A percentile compares a stretch with the other conserved stretches of the same genome.
These are phyloP conservation scores for Amniataba percoides DNA, from an alignment of 2,797 vertebrate species.

Conservation along the genomic window DNA sequence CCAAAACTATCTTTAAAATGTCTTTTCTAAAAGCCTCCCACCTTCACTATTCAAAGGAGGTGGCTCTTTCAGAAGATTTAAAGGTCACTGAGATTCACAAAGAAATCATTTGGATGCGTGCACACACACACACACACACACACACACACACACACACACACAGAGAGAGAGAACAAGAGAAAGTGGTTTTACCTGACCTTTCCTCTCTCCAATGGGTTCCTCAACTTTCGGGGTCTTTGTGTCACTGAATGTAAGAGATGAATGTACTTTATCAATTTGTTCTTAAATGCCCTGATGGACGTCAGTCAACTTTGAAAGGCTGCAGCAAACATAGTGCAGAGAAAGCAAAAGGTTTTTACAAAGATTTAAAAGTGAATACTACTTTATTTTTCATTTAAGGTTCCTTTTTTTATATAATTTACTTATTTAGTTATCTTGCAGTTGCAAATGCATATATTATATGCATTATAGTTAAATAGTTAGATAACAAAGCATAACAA, in stretches of 20 bases:
- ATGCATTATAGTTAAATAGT: no score
- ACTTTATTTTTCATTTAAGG: no score
- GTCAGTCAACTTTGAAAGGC: background rate
- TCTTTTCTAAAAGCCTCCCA: constrained; percentile 42
- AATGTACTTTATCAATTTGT: no score
- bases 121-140: background rate
- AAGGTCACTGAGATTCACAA: constrained; percentile 75
- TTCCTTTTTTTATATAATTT: no score
- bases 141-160: constrained; percentile 1
- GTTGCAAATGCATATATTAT: no score
- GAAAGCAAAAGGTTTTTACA: background rate
- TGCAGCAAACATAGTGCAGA: background rate
- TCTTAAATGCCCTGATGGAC: background rate
- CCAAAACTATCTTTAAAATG: constrained; percentile 42
- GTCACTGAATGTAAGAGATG: constrained; percentile 1
- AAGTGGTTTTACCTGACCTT: constrained; percentile 56
- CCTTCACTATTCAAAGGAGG: constrained; percentile 38
- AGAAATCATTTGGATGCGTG: constrained; percentile 44
- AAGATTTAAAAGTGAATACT: background rate
- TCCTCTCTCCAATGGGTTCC: constrained; percentile 34
- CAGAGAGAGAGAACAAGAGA: constrained; percentile 21
- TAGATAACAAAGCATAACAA: no score
- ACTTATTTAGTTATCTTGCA: no score
- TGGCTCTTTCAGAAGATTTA: constrained; percentile 59
- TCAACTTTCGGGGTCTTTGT: constrained; percentile 30